Evolutionary conservation across 2,797 vertebrate species (phyloP), one percentile per base, ranked within the genome.

Genomic region (Coregonus sp.): DNA sequence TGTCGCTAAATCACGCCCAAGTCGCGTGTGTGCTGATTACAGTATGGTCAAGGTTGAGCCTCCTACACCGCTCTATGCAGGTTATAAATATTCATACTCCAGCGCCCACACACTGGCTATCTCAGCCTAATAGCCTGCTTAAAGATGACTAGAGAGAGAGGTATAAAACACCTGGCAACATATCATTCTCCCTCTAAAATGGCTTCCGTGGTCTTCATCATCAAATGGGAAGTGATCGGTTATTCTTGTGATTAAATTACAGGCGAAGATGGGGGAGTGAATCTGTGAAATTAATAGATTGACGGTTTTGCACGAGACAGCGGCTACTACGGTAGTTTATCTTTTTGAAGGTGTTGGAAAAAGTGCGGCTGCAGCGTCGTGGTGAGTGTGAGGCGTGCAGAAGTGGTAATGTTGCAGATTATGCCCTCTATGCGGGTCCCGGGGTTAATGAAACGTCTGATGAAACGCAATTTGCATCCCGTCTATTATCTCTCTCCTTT

Each of bases 391-490:
- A 91, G 59, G 89, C 92, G 93, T 95, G 94, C 91, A 88, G 81
- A 93, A 93, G 87, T 87, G 88, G 91, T 92, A 94, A 94, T 95
- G 93, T 92, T 94, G 90, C 92, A 94, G 94, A 95, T 95, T 94
- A 94, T 91, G 89, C 88, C 91, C 88, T 92, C 90, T 89, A 84
- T 68, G 81, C 81, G 59, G 94, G 93, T 94, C 93, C 80, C 37
- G 79, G 89, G 94, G 94, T 95, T 95, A 95, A 95, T 95, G 93
- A 94, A 95, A 95, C 89, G 92, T 92, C 92, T 94, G 93, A 95
- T 94, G 93, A 94, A 93, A 92, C 66, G 89, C 92, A 93, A 93
- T 95, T 94, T 93, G 89, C 93, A 91, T 90, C 87, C 87, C 80
- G 84, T 93, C 93, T 91, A 93, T 94, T 94, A 94, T 95, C 94